These are phyloP conservation scores for Eretmochelys imbricata DNA, from an alignment of 2,113 vertebrate species.

Conservation along the genomic window DNA sequence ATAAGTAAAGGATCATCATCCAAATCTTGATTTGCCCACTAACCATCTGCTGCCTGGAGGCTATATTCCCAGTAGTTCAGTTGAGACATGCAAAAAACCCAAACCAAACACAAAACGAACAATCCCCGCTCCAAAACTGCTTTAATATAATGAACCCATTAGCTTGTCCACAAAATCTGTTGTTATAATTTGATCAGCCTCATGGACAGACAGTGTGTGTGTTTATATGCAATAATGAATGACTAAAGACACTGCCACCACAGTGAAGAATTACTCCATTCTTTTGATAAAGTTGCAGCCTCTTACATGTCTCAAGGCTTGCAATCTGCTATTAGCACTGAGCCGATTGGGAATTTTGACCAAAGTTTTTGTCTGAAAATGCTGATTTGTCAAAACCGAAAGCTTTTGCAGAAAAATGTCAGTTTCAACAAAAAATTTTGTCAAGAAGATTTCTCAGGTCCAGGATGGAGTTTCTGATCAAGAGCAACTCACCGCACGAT, in stretches of 20 bases:
- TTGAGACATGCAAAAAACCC: slow-evolving; percentile 22
- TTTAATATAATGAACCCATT: neutral
- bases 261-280: neutral
- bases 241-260: neutral
- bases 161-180: neutral
- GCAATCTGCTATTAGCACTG: neutral
- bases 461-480: neutral
- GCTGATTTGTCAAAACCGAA: too few relatives aligned
- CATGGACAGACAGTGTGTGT: neutral
- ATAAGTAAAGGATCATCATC: slow-evolving; percentile 41
- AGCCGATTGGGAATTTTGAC: neutral
- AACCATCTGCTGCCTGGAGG: slow-evolving; percentile 57
- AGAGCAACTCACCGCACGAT: neutral
- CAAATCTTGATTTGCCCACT: slow-evolving; percentile 34
- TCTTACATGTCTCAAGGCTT: neutral
- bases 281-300: neutral
- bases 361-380: neutral
- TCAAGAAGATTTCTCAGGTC: neutral
- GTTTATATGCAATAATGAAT: neutral
- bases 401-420: neutral
- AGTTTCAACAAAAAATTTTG: neutral
- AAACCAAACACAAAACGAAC: neutral
- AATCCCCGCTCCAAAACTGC: neutral
- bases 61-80: slow-evolving; percentile 35
- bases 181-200: neutral